These are phyloP conservation scores for Agelaius phoeniceus DNA, from an alignment of 2,113 vertebrate species.

Conservation along the genomic window DNA sequence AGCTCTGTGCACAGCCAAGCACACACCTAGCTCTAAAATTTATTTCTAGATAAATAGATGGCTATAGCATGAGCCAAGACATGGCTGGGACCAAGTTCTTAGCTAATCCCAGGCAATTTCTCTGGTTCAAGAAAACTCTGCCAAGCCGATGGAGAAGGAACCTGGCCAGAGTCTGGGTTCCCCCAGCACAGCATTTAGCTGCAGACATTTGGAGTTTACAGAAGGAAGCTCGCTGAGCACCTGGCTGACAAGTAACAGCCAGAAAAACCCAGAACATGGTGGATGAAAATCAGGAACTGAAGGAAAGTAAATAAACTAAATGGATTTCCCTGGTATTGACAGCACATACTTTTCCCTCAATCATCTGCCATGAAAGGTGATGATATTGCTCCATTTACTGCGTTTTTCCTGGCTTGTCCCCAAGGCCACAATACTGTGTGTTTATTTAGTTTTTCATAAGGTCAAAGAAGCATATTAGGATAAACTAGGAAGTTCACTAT, in stretches of 20 bases:
- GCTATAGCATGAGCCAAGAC: background rate
- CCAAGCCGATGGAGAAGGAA: background rate
- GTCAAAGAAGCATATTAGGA: slow-evolving; percentile 12
- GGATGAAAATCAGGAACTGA: background rate
- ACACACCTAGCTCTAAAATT: background rate
- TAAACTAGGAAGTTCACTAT: slow-evolving; percentile 30
- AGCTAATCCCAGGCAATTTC: background rate
- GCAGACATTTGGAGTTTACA: background rate
- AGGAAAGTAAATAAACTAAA: slow-evolving; percentile 6
- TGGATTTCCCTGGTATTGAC: background rate
- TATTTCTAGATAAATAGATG: background rate
- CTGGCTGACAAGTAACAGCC: background rate
- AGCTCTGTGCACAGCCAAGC: background rate
- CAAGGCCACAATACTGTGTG: slow-evolving; percentile 24
- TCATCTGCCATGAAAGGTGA: slow-evolving; percentile 17
- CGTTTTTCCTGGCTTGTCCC: slow-evolving; percentile 40
- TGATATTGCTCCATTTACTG: slow-evolving; percentile 29
- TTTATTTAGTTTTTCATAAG: slow-evolving; percentile 59
- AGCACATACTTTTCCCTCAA: background rate
- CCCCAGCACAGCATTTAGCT: background rate
- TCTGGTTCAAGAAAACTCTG: background rate
- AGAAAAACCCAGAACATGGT: background rate
- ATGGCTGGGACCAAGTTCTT: background rate
- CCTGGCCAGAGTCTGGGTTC: background rate
- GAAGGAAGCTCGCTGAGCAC: background rate